phyloP scores from a whole-genome alignment of 2,113 vertebrate genomes.

The Petroica traversi region DNA sequence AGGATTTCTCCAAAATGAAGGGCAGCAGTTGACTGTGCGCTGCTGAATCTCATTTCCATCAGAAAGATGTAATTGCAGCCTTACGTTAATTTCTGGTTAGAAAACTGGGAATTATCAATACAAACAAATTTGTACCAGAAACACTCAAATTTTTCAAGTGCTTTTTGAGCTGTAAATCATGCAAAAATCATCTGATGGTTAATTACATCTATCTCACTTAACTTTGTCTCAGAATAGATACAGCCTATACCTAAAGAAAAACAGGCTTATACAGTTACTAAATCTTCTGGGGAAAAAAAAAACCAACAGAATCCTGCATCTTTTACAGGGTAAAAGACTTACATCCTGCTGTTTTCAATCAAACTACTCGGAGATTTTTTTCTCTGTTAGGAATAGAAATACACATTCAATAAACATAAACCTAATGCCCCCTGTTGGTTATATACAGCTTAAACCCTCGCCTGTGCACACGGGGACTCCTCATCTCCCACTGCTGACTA shows the following conservation, averaged over 20 bases:
- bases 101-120: slow-evolving; percentile 5
- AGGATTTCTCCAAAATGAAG: neutral
- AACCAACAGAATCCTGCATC: neutral
- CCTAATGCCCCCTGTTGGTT: slow-evolving; percentile 63
- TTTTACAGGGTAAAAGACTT: neutral
- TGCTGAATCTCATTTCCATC: neutral
- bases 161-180: neutral
- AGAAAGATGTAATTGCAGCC: slow-evolving; percentile 12
- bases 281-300: neutral
- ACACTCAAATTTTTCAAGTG: neutral
- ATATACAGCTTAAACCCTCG: neutral
- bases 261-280: neutral
- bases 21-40: neutral
- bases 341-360: slow-evolving; percentile 19
- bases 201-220: neutral
- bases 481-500: neutral
- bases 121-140: neutral
- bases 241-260: neutral
- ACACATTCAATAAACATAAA: slow-evolving; percentile 31
- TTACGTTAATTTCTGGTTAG: neutral
- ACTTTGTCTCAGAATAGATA: neutral
- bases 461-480: neutral
- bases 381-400: neutral
- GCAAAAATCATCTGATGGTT: neutral
- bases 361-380: neutral